These are phyloP conservation scores for Ovibos moschatus DNA, from an alignment of 2,113 vertebrate species.

Conservation along the genomic window DNA sequence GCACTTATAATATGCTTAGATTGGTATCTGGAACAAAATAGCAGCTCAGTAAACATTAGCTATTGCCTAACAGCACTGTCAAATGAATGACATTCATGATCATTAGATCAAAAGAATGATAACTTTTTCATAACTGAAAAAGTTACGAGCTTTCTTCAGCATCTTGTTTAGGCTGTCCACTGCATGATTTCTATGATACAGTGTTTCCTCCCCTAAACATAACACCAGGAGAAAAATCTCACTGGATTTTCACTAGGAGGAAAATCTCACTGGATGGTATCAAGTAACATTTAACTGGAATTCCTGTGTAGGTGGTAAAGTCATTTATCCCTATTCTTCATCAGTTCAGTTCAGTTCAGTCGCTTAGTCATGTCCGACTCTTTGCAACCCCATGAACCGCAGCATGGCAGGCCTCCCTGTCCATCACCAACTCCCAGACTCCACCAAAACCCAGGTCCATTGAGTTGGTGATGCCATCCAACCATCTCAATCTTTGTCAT, in stretches of 20 bases:
- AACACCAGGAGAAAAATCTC: neutral
- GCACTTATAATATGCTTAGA: neutral
- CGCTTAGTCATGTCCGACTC: rapidly evolving
- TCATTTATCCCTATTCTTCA: neutral
- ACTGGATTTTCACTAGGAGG: neutral
- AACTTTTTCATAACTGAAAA: neutral
- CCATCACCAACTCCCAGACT: neutral
- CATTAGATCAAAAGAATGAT: neutral
- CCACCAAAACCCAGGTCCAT: neutral
- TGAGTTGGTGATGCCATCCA: neutral
- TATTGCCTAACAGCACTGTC: neutral
- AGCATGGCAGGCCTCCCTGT: neutral
- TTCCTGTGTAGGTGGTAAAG: neutral
- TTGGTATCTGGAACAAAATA: neutral
- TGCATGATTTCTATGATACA: neutral
- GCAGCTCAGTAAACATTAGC: neutral
- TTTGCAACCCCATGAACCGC: neutral
- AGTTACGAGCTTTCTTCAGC: neutral
- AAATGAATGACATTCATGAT: neutral
- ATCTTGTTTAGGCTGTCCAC: neutral
- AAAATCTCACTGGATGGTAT: neutral
- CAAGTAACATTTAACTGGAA: neutral
- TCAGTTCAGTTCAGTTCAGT: neutral
- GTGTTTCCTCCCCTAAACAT: neutral
- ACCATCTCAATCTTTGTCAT: neutral